These are phyloP conservation scores for Cynopterus sphinx DNA, from an alignment of 2,797 vertebrate species.

Conservation along the genomic window DNA sequence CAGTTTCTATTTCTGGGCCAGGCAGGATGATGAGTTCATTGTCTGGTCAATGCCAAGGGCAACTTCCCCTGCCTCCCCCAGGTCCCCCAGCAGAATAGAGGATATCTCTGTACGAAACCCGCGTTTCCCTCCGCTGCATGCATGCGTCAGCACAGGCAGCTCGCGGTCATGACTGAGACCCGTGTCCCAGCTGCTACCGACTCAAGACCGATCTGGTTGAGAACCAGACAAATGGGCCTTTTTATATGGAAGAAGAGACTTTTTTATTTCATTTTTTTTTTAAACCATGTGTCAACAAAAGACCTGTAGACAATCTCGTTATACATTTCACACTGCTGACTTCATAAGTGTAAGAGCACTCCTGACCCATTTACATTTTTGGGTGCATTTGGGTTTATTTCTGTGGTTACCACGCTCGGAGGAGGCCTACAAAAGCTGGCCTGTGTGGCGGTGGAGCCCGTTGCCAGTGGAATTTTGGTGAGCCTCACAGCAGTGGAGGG, in stretches of 20 bases:
- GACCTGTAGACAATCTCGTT: not conserved
- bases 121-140: fast-evolving
- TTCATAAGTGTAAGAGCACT: not conserved
- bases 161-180: not conserved
- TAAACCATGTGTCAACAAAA: not conserved
- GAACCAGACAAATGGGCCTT: constrained; percentile 48
- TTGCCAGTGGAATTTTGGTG: constrained; percentile 6
- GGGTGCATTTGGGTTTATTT: constrained; percentile 48
- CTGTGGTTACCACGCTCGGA: constrained; percentile 57
- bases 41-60: constrained; percentile 49
- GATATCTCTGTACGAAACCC: not conserved
- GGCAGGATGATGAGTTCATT: constrained; percentile 50
- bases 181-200: not conserved
- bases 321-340: constrained; percentile 33
- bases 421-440: not conserved
- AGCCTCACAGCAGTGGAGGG: not conserved
- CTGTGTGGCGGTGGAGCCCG: not conserved
- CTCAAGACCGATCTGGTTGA: not conserved
- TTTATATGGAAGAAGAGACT: not conserved
- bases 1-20: constrained; percentile 26
- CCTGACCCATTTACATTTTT: not conserved
- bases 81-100: not conserved
- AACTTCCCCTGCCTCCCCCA: not conserved
- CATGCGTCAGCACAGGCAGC: not conserved
- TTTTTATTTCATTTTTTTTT: not conserved